Conservation (phyloP, 2,797 vertebrate genomes). For the Channa striata region DNA sequence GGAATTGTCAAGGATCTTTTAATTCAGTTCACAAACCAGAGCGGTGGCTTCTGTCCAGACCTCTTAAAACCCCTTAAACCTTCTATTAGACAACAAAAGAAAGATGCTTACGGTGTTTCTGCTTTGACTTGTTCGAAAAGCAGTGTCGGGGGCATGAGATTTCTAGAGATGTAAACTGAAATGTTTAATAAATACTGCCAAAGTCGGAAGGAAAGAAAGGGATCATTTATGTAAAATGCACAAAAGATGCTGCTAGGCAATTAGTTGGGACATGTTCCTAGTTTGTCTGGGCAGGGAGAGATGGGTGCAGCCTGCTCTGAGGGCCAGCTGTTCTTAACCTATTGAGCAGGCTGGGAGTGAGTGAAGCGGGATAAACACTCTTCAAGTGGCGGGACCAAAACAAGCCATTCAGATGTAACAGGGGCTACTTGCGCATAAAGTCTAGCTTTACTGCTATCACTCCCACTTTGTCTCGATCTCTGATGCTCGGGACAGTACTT, state of each 20-base stretch:
- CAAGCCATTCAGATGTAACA: constrained; percentile 79
- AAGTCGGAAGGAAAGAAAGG: constrained; percentile 33
- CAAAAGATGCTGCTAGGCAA: constrained; percentile 55
- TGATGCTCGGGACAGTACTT: constrained; percentile 54
- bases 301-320: constrained; percentile 77
- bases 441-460: constrained; percentile 58
- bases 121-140: constrained; percentile 17
- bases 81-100: constrained; percentile 7
- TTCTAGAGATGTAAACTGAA: constrained; percentile 18
- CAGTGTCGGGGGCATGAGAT: constrained; percentile 7
- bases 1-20: constrained; percentile 37
- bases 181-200: constrained; percentile 20
- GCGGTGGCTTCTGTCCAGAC: constrained; percentile 45
- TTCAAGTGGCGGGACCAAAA: constrained; percentile 82
- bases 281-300: constrained; percentile 69
- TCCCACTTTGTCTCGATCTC: constrained; percentile 58
- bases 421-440: constrained; percentile 77
- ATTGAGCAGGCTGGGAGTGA: constrained; percentile 74
- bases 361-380: constrained; percentile 79
- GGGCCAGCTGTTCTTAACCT: constrained; percentile 81
- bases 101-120: constrained; percentile 23
- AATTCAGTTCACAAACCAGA: constrained; percentile 35
- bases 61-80: constrained; percentile 41
- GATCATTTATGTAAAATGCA: constrained; percentile 32
- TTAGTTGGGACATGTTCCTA: constrained; percentile 78